Conservation (phyloP, 2,888 invertebrate genomes). For the Spisula subtruncata region DNA sequence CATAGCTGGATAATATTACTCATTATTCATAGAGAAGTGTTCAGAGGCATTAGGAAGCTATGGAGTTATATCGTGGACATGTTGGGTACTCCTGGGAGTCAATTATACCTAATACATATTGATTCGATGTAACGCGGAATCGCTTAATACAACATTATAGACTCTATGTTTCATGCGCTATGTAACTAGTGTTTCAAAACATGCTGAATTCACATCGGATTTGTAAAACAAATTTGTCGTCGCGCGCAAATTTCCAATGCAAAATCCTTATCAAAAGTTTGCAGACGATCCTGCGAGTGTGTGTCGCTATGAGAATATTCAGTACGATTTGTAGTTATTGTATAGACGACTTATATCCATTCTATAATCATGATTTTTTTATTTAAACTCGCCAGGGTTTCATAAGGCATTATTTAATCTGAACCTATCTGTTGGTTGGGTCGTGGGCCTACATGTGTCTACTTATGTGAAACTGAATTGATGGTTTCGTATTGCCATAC, state of each 20-base stretch:
- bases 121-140: neutral
- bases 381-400: no score
- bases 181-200: conserved; percentile 19
- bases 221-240: neutral
- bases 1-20: conserved; percentile 7
- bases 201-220: conserved; percentile 1
- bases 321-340: no score
- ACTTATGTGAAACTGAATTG: no score
- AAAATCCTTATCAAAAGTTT: neutral
- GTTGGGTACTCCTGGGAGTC: neutral
- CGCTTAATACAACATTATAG: conserved; percentile 17
- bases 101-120: conserved; percentile 24
- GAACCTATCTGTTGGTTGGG: no score
- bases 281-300: neutral
- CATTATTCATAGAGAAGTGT: neutral
- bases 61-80: conserved; percentile 7
- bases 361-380: no score
- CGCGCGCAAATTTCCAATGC: neutral
- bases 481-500: no score
- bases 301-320: no score
- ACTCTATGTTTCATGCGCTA: neutral
- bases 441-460: no score
- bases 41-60: neutral
- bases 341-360: no score
- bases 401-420: no score